phyloP scores from a whole-genome alignment of 1,140 invertebrate species.

The Heliconius himera region DNA sequence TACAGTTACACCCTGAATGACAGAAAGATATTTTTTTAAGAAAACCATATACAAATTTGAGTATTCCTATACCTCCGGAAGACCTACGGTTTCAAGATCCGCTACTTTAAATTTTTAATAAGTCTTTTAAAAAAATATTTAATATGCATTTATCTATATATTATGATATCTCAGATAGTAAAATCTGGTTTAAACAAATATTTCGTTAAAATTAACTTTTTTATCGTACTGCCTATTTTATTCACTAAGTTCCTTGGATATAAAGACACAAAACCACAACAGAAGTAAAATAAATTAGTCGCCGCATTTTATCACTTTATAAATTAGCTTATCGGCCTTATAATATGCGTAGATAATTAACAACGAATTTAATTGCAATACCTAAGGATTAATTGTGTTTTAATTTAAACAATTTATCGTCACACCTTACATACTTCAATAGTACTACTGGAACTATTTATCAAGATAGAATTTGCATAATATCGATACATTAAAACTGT shows the following conservation, averaged over 20 bases:
- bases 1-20: too few relatives aligned
- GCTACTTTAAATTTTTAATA: too few relatives aligned
- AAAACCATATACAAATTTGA: too few relatives aligned
- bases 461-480: constrained; percentile 3
- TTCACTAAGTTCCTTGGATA: not conserved
- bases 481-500: not conserved
- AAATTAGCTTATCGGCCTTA: constrained; percentile 52
- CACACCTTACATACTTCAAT: constrained; percentile 27
- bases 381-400: constrained; percentile 34
- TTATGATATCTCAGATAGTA: too few relatives aligned
- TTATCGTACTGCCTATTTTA: not conserved
- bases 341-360: constrained; percentile 50
- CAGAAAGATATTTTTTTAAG: too few relatives aligned
- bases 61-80: too few relatives aligned
- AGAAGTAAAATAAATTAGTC: constrained; percentile 43
- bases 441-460: constrained; percentile 5
- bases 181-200: too few relatives aligned
- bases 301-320: constrained; percentile 46
- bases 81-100: too few relatives aligned
- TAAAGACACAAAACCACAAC: constrained; percentile 14
- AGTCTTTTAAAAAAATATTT: too few relatives aligned
- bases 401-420: constrained; percentile 33
- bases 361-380: constrained; percentile 51
- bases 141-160: too few relatives aligned
- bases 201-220: too few relatives aligned